Evolutionary conservation across 2,888 invertebrate genomes (phyloP).

Genomic region (Drosophila robusta): DNA sequence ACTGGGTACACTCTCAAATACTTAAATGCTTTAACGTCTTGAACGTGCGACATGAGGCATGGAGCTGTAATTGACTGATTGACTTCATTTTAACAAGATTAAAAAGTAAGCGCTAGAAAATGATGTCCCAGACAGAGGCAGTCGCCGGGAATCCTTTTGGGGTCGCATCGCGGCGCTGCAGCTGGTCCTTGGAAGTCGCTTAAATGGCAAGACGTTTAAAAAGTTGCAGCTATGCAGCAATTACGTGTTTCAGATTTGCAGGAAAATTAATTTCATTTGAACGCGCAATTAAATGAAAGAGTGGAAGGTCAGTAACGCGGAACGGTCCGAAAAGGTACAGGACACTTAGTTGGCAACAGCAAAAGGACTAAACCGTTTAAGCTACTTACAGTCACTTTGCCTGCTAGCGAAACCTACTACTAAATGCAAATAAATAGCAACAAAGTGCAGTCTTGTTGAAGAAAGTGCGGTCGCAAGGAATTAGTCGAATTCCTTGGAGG

Average conservation of each 20-base stretch:
- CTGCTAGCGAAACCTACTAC: constrained; percentile 29
- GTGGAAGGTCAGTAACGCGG: constrained; percentile 51
- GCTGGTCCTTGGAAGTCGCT: not conserved
- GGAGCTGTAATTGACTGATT: constrained; percentile 68
- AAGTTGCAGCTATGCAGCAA: constrained; percentile 51
- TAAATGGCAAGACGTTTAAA: constrained; percentile 17
- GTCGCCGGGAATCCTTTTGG: constrained; percentile 16
- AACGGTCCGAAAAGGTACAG: constrained; percentile 10
- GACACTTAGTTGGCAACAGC: not conserved
- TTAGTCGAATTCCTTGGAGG: constrained; percentile 4
- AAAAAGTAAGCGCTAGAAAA: constrained; percentile 50
- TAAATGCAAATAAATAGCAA: constrained; percentile 72
- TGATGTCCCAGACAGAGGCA: constrained; percentile 22
- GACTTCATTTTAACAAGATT: constrained; percentile 73
- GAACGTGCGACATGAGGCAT: constrained; percentile 3
- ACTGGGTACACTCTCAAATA: not conserved
- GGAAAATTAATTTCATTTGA: constrained; percentile 76
- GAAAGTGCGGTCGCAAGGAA: constrained; percentile 33
- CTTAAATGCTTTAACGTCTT: constrained; percentile 1
- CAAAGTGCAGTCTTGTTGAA: constrained; percentile 59
- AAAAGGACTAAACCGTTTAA: constrained; percentile 63
- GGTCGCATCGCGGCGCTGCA: constrained; percentile 17
- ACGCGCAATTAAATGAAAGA: constrained; percentile 73
- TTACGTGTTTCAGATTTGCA: constrained; percentile 59
- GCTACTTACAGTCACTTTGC: constrained; percentile 74